These are phyloP conservation scores for Capromys pilorides DNA, from an alignment of 2,797 vertebrate genomes.

Conservation along the genomic window DNA sequence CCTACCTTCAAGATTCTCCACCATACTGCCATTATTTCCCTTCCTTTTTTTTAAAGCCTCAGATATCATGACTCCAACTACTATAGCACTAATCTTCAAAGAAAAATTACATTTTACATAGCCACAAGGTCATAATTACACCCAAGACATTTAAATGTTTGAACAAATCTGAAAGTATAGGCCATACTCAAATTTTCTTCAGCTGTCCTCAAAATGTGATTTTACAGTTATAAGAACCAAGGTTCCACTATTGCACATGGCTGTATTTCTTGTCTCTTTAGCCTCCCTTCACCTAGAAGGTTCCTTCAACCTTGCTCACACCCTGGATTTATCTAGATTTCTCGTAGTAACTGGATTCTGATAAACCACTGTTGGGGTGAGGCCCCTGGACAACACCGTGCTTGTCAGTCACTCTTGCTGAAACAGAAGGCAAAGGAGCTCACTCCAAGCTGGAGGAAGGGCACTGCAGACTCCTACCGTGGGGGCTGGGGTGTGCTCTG, in stretches of 20 bases:
- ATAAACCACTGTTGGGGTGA: too few relatives aligned
- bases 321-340: not conserved
- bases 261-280: not conserved
- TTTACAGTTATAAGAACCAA: not conserved
- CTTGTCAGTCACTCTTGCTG: not conserved
- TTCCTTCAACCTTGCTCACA: not conserved
- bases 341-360: not conserved
- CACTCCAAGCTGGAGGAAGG: not conserved
- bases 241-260: not conserved
- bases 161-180: not conserved
- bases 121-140: not conserved
- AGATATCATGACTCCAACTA: not conserved
- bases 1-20: not conserved
- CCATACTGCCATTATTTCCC: not conserved
- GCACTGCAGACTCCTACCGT: not conserved
- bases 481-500: not conserved
- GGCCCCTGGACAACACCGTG: accelerated
- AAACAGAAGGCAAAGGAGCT: not conserved
- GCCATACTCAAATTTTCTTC: not conserved
- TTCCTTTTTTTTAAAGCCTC: not conserved
- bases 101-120: not conserved
- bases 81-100: not conserved
- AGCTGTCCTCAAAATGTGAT: not conserved
- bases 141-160: not conserved
- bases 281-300: not conserved